Evolutionary conservation across 2,888 invertebrate species (phyloP).

Genomic region (Pseudococcus longispinus): DNA sequence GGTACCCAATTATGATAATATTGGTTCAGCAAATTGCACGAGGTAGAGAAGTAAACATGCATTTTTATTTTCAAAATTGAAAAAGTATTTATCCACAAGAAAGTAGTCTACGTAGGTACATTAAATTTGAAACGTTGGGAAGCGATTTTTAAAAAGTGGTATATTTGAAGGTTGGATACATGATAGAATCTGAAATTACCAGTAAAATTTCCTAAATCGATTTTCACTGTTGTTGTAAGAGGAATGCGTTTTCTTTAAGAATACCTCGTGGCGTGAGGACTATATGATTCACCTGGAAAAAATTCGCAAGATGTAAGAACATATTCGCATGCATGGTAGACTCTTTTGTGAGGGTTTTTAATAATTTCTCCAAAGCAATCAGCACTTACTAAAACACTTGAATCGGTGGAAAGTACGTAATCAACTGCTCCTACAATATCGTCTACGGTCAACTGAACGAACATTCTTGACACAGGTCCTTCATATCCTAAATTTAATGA

Average conservation of each 20-base stretch:
- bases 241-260: neutral
- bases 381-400: conserved; percentile 22
- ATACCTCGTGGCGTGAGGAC: conserved; percentile 34
- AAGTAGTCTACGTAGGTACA: no score
- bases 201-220: neutral
- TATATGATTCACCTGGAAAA: conserved; percentile 30
- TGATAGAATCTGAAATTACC: neutral
- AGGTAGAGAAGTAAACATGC: no score
- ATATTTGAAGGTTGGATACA: neutral
- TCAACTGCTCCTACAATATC: conserved; percentile 37
- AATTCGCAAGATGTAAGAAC: neutral
- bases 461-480: neutral
- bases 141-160: neutral
- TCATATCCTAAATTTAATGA: neutral
- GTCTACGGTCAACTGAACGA: conserved; percentile 13
- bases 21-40: neutral
- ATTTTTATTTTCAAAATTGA: no score
- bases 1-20: neutral
- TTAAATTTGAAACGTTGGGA: neutral
- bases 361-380: no score
- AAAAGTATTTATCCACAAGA: no score
- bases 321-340: no score
- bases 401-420: conserved; percentile 5
- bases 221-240: neutral
- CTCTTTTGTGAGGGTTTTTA: no score